Conservation (phyloP, 2,888 invertebrate species). For the Acanthosoma haemorrhoidale region DNA sequence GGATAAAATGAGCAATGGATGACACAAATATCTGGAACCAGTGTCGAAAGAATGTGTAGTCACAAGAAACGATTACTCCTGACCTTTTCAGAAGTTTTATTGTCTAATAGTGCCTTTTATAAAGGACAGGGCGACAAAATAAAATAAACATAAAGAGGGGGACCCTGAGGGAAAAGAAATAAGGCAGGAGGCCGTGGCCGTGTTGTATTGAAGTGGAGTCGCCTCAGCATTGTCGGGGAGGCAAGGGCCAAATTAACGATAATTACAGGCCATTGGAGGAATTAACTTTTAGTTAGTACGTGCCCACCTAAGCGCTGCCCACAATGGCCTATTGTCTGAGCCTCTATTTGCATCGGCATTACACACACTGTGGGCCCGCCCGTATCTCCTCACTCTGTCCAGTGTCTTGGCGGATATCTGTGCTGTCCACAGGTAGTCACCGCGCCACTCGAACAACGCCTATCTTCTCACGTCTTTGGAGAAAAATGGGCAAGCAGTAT, state of each 20-base stretch:
- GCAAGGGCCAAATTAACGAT: neutral
- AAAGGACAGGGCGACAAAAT: neutral
- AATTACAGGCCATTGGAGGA: slow-evolving; percentile 1
- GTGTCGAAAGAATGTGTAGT: neutral
- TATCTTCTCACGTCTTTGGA: neutral
- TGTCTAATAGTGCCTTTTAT: too few species aligned
- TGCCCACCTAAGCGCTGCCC: neutral
- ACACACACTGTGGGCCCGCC: neutral
- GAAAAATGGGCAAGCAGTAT: too few species aligned
- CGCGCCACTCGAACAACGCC: too few species aligned
- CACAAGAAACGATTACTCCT: neutral
- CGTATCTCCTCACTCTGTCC: neutral
- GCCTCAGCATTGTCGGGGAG: too few species aligned
- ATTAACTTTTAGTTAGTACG: neutral
- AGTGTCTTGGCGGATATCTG: neutral
- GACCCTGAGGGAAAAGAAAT: neutral
- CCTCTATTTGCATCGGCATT: neutral
- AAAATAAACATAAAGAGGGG: neutral
- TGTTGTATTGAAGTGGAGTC: neutral
- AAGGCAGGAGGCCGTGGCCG: neutral
- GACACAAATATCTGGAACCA: too few species aligned
- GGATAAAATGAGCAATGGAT: too few species aligned
- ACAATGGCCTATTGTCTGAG: slow-evolving; percentile 2
- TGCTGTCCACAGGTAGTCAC: neutral
- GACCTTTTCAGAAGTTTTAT: neutral